Conservation (phyloP, 2,113 vertebrate genomes). For the Tetrax tetrax region DNA sequence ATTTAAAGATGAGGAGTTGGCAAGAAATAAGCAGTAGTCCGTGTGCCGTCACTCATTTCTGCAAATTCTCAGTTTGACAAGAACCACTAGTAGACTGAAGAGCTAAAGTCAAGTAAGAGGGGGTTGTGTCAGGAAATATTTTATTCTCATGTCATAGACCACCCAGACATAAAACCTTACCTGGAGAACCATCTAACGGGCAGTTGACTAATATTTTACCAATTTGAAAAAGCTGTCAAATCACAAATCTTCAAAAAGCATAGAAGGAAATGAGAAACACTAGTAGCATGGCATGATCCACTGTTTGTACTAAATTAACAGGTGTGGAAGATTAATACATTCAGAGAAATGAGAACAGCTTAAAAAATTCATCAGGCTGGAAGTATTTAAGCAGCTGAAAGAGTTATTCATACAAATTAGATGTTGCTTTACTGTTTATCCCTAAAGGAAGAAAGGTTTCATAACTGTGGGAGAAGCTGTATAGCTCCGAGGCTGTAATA, state of each 20-base stretch:
- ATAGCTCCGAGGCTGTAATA: not conserved
- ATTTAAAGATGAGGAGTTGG: not conserved
- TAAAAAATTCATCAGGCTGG: not conserved
- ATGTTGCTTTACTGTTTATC: not conserved
- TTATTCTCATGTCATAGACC: no score
- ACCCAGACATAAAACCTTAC: not conserved
- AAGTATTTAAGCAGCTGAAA: slow-evolving; percentile 22
- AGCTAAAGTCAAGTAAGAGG: not conserved
- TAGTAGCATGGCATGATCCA: not conserved
- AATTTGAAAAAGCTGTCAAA: not conserved
- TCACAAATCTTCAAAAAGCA: not conserved
- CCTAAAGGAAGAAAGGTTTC: slow-evolving; percentile 56
- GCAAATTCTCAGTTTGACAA: not conserved
- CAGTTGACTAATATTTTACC: not conserved
- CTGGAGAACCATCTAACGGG: not conserved
- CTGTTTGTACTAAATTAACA: slow-evolving; percentile 21
- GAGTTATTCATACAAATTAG: slow-evolving; percentile 27
- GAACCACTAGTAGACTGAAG: not conserved
- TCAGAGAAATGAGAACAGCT: not conserved
- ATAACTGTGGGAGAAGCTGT: slow-evolving; percentile 34
- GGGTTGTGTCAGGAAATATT: not conserved
- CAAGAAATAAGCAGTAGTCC: not conserved
- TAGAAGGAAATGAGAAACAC: not conserved
- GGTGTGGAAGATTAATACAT: not conserved
- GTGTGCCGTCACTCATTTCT: not conserved